Evolutionary conservation across 1,140 invertebrate genomes (phyloP).

Genomic region (Saccostrea glomerata): DNA sequence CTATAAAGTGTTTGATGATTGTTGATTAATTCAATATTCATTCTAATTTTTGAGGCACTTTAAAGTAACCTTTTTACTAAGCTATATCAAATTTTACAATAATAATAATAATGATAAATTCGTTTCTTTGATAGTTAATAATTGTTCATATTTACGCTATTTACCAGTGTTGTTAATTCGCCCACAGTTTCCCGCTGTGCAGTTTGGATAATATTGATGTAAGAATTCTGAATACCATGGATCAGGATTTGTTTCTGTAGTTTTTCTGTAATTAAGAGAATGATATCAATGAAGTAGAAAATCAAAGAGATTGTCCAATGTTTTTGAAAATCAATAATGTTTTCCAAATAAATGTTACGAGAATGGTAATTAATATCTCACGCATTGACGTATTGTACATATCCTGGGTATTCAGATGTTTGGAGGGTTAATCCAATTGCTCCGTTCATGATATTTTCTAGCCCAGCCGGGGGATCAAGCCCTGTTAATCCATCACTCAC

Average conservation of each 20-base stretch:
- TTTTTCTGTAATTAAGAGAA: neutral
- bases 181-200: neutral
- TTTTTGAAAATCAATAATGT: too few relatives aligned
- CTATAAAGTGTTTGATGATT: too few relatives aligned
- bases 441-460: slow-evolving; percentile 24
- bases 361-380: neutral
- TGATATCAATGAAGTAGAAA: too few relatives aligned
- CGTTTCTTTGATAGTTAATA: too few relatives aligned
- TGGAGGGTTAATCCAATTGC: slow-evolving; percentile 41
- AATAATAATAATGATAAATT: too few relatives aligned
- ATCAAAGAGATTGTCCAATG: too few relatives aligned
- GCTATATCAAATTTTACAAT: too few relatives aligned
- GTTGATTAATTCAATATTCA: too few relatives aligned
- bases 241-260: neutral
- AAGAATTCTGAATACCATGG: neutral
- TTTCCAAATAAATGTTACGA: too few relatives aligned
- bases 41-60: too few relatives aligned
- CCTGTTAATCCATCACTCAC: slow-evolving; percentile 89
- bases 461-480: slow-evolving; percentile 83
- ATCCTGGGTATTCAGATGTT: slow-evolving; percentile 24
- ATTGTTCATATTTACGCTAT: neutral
- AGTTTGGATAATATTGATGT: neutral
- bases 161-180: neutral
- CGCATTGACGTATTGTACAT: slow-evolving; percentile 43
- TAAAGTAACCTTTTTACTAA: too few relatives aligned